Conservation (phyloP, 1,140 invertebrate species). For the Globodera ellingtonae region DNA sequence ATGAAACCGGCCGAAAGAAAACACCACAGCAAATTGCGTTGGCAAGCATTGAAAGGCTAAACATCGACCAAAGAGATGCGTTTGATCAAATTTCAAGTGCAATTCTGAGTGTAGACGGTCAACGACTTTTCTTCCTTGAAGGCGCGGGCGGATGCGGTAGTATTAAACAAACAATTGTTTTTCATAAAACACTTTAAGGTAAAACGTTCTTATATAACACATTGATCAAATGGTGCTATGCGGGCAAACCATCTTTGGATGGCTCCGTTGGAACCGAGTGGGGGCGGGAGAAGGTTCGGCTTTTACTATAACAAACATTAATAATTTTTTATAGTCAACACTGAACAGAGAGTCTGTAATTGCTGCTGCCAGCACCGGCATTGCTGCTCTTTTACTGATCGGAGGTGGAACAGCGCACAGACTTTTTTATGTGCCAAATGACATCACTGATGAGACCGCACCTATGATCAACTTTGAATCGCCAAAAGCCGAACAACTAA, state of each 20-base stretch:
- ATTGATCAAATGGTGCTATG: conserved; percentile 35
- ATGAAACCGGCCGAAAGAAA: no score
- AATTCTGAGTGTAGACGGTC: neutral
- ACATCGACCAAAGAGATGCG: neutral
- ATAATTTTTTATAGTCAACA: neutral
- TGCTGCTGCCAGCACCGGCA: conserved; percentile 48
- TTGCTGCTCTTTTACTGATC: conserved; percentile 56
- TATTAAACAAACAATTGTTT: conserved; percentile 62
- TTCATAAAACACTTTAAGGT: conserved; percentile 1
- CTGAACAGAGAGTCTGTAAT: conserved; percentile 24
- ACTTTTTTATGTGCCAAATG: conserved; percentile 27
- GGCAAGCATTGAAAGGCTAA: neutral
- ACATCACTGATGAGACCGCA: conserved; percentile 15
- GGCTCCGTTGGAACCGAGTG: neutral
- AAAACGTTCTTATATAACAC: no score
- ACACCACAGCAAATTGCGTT: no score
- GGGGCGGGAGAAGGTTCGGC: neutral
- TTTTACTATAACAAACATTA: neutral
- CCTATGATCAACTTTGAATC: conserved; percentile 19
- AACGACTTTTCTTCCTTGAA: conserved; percentile 30
- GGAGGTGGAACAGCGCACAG: conserved; percentile 49
- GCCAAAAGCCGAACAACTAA: neutral
- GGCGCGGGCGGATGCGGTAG: conserved; percentile 43
- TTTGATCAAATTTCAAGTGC: neutral
- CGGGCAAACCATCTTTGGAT: conserved; percentile 9